Evolutionary conservation across 2,888 invertebrate species (phyloP).

Genomic region (Scaeva pyrastri): DNA sequence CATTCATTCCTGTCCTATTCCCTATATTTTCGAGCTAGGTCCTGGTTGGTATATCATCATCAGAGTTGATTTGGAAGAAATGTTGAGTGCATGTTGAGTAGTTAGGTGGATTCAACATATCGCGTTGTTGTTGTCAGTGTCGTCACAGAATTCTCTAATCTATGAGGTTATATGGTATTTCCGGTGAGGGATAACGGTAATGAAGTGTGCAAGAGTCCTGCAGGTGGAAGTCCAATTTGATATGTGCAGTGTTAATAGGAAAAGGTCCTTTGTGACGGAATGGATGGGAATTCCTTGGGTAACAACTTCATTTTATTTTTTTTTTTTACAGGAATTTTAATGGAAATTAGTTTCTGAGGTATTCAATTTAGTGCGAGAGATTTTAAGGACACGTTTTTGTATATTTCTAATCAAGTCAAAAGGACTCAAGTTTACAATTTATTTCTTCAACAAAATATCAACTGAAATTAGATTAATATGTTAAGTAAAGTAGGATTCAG

Average conservation of each 20-base stretch:
- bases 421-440: too few relatives aligned
- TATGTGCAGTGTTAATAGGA: background rate
- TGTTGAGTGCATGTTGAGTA: slow-evolving; percentile 34
- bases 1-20: background rate
- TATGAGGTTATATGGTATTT: slow-evolving; percentile 22
- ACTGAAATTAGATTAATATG: too few relatives aligned
- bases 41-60: too few relatives aligned
- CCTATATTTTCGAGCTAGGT: too few relatives aligned
- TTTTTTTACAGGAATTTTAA: too few relatives aligned
- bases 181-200: background rate
- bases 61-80: slow-evolving; percentile 34
- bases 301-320: too few relatives aligned
- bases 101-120: background rate
- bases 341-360: too few relatives aligned
- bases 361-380: too few relatives aligned
- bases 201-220: background rate
- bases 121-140: background rate
- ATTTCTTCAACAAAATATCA: too few relatives aligned
- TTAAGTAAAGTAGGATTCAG: too few relatives aligned
- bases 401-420: too few relatives aligned
- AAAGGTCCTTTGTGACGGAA: background rate
- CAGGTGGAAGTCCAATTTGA: background rate
- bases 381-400: too few relatives aligned
- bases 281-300: background rate
- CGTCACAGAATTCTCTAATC: background rate